A percentile compares a stretch with the other conserved stretches of the same genome.
Conservation (phyloP, 2,888 invertebrate genomes). For the Drosophila koepferae region DNA sequence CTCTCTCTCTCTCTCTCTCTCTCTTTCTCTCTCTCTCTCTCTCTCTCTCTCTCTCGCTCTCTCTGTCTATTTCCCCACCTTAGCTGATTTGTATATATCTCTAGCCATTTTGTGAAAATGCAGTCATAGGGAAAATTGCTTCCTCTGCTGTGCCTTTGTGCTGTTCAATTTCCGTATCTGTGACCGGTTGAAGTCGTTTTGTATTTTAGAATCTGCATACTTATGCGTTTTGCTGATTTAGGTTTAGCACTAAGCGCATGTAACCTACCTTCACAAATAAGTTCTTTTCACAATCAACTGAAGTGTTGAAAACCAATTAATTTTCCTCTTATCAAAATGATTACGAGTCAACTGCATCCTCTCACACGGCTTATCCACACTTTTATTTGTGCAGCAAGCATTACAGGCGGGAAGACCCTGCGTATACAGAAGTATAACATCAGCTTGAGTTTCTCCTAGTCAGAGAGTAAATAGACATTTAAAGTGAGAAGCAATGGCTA, state of each 20-base stretch:
- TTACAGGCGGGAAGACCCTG: too few species aligned
- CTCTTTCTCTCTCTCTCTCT: too few species aligned
- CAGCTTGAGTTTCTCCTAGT: neutral
- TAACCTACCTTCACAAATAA: conserved; percentile 24
- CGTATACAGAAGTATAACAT: neutral
- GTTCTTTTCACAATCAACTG: conserved; percentile 51
- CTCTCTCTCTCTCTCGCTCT: too few species aligned
- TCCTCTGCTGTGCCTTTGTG: conserved; percentile 46
- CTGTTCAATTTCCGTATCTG: conserved; percentile 41
- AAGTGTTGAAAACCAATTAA: conserved; percentile 66
- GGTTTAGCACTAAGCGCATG: conserved; percentile 33
- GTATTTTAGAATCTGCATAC: conserved; percentile 25
- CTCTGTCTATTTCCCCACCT: conserved; percentile 1
- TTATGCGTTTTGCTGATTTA: conserved; percentile 28
- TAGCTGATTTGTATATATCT: conserved; percentile 33
- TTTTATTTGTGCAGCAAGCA: neutral
- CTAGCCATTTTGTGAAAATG: conserved; percentile 52
- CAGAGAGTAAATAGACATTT: neutral
- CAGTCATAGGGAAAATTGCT: conserved; percentile 70
- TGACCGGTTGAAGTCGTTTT: conserved; percentile 30
- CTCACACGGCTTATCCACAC: neutral
- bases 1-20: too few species aligned
- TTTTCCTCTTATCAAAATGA: conserved; percentile 22
- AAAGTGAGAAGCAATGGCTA: neutral
- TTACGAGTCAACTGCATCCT: neutral